Evolutionary conservation across 92 coral and sea anemone species (phyloP).

Genomic region (Zoanthus gigantus): DNA sequence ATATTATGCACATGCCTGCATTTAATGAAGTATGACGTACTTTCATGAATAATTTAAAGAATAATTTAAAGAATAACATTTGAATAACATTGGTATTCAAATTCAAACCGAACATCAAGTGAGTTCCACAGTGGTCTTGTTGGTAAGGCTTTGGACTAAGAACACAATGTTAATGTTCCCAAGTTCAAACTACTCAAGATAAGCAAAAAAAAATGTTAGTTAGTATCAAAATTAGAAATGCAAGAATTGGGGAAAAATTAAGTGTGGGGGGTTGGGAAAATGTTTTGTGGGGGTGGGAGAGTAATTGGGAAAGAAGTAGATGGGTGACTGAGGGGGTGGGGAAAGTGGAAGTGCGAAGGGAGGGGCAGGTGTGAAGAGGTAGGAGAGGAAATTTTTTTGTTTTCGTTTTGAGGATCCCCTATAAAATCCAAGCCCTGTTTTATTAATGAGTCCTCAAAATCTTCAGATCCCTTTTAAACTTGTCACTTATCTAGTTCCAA

Average conservation of each 20-base stretch:
- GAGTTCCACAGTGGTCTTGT: background rate
- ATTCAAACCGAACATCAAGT: background rate
- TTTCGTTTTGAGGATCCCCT: conserved; percentile 8
- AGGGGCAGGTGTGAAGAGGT: background rate
- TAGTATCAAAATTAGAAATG: background rate
- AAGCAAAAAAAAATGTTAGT: background rate
- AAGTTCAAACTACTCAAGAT: background rate
- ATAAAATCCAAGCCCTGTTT: conserved; percentile 3
- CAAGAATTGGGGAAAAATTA: background rate
- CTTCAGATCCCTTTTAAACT: background rate
- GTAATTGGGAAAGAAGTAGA: background rate
- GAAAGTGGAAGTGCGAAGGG: background rate
- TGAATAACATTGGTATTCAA: conserved; percentile 4
- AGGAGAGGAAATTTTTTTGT: background rate
- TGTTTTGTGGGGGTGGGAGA: no score
- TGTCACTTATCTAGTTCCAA: background rate
- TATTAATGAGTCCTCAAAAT: conserved; percentile 1
- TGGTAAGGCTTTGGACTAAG: conserved; percentile 16
- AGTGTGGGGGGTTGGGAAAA: no score
- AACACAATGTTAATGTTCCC: background rate
- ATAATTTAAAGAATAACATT: background rate
- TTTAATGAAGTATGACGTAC: conserved; percentile 2
- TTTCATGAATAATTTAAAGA: background rate
- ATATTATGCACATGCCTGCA: conserved; percentile 1
- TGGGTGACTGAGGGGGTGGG: background rate